Evolutionary conservation across 2,113 vertebrate genomes (phyloP).

Genomic region (Ammodytes marinus): DNA sequence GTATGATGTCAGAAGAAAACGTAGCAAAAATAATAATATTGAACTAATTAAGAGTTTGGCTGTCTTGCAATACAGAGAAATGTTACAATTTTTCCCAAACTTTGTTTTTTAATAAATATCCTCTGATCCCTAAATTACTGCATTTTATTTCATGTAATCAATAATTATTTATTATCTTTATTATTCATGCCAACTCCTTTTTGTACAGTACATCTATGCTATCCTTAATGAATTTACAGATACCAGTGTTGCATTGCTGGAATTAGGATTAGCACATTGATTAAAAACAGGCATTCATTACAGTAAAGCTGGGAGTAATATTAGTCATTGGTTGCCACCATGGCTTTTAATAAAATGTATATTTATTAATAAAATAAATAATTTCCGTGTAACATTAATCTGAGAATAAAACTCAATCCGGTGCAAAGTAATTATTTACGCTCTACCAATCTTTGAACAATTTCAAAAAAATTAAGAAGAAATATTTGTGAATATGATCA

Average conservation of each 20-base stretch:
- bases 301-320: background rate
- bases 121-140: too few species aligned
- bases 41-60: constrained; percentile 27
- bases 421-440: too few species aligned
- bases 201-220: too few species aligned
- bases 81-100: background rate
- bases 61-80: constrained; percentile 1
- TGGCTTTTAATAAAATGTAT: background rate
- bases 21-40: constrained; percentile 5
- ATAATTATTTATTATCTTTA: too few species aligned
- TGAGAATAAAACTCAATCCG: too few species aligned
- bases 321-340: background rate
- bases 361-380: background rate
- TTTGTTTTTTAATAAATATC: background rate
- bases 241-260: background rate
- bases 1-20: constrained; percentile 38
- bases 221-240: background rate
- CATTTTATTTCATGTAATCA: too few species aligned
- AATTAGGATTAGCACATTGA: background rate
- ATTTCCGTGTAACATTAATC: too few species aligned
- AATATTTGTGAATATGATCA: too few species aligned
- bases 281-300: background rate
- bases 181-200: too few species aligned
- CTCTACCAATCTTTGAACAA: too few species aligned
- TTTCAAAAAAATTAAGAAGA: too few species aligned